These are phyloP conservation scores for Cerceris ruficornis DNA, from an alignment of 2,888 invertebrate genomes.

Conservation along the genomic window DNA sequence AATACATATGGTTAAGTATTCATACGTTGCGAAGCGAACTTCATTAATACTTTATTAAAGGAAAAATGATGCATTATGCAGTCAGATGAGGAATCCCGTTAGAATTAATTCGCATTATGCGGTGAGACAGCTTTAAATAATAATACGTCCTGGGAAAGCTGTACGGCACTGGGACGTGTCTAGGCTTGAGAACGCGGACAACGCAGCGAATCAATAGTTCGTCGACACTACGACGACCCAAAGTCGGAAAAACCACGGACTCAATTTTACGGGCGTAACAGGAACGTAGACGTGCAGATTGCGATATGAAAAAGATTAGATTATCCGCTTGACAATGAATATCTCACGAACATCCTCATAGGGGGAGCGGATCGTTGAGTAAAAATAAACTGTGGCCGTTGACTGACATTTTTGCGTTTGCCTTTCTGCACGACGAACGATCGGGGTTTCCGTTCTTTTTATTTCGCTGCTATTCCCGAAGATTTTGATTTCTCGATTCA, in stretches of 20 bases:
- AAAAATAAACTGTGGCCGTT: slow-evolving; percentile 51
- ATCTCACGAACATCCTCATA: slow-evolving; percentile 7
- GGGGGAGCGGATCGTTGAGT: slow-evolving; percentile 9
- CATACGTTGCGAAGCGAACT: too few relatives aligned
- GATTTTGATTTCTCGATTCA: neutral
- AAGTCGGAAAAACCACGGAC: slow-evolving; percentile 57
- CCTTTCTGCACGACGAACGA: slow-evolving; percentile 17
- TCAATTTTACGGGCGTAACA: slow-evolving; percentile 34
- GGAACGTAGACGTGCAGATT: neutral
- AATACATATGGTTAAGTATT: too few relatives aligned
- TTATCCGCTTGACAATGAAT: slow-evolving; percentile 16
- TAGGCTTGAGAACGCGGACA: slow-evolving; percentile 37
- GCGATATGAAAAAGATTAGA: neutral
- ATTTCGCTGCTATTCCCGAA: neutral
- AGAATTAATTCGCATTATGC: slow-evolving; percentile 3
- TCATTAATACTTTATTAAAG: too few relatives aligned
- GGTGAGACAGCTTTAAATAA: slow-evolving; percentile 2
- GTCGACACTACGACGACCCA: slow-evolving; percentile 71
- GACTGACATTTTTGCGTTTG: slow-evolving; percentile 27
- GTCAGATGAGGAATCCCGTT: neutral
- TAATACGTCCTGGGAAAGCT: slow-evolving; percentile 46
- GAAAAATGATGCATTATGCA: neutral
- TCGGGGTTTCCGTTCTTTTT: neutral
- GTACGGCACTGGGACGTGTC: slow-evolving; percentile 54
- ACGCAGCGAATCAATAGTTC: slow-evolving; percentile 75